Evolutionary conservation across 2,888 invertebrate genomes (phyloP).

Genomic region (Melanargia galathea): DNA sequence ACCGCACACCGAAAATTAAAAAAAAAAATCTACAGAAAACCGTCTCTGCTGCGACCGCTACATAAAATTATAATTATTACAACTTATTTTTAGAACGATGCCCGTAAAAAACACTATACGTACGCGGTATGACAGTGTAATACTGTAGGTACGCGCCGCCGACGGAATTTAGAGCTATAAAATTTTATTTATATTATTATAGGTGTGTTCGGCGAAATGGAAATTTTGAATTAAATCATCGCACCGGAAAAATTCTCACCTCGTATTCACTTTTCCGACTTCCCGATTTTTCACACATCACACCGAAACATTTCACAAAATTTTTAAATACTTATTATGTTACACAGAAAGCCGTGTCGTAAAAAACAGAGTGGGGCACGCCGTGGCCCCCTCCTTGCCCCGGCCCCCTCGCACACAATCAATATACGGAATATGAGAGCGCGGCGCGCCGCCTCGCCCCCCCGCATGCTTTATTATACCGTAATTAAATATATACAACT

Average conservation of each 20-base stretch:
- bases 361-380: slow-evolving; percentile 84
- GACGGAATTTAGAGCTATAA: slow-evolving; percentile 79
- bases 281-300: slow-evolving; percentile 79
- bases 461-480: slow-evolving; percentile 82
- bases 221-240: slow-evolving; percentile 63
- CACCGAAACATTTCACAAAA: slow-evolving; percentile 82
- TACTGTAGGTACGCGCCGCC: slow-evolving; percentile 80
- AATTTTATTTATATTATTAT: slow-evolving; percentile 74
- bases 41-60: slow-evolving; percentile 78
- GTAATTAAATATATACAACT: slow-evolving; percentile 81
- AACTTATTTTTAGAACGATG: slow-evolving; percentile 83
- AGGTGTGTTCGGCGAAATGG: slow-evolving; percentile 60
- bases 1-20: slow-evolving; percentile 60
- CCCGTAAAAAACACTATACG: slow-evolving; percentile 83
- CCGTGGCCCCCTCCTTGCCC: slow-evolving; percentile 80
- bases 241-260: slow-evolving; percentile 70
- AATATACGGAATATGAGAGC: slow-evolving; percentile 83
- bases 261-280: slow-evolving; percentile 73
- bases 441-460: slow-evolving; percentile 81
- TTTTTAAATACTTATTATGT: slow-evolving; percentile 81
- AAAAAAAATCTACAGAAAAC: slow-evolving; percentile 77
- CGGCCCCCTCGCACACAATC: slow-evolving; percentile 82
- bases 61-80: slow-evolving; percentile 83
- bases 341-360: slow-evolving; percentile 83
- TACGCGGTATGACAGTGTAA: slow-evolving; percentile 82